These are phyloP conservation scores for Oncorhynchus gorbuscha DNA, from an alignment of 2,113 vertebrate species.

Conservation along the genomic window DNA sequence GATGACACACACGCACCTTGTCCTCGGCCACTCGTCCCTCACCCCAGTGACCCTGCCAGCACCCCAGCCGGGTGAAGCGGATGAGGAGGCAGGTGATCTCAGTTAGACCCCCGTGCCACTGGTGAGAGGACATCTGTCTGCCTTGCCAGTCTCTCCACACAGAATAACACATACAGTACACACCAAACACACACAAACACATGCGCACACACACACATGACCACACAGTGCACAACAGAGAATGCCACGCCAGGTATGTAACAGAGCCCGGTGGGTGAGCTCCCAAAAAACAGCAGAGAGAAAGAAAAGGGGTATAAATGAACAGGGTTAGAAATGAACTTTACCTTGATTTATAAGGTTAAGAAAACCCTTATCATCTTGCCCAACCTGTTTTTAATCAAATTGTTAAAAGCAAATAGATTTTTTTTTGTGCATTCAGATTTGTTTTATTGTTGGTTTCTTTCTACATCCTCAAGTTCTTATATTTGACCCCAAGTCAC, in stretches of 20 bases:
- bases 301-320: background rate
- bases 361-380: no score
- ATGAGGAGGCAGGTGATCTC: background rate
- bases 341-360: no score
- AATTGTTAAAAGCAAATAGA: no score
- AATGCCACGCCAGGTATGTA: background rate
- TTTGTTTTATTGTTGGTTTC: no score
- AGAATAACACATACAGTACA: background rate
- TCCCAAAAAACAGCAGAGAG: background rate
- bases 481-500: background rate
- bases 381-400: no score
- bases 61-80: conserved; percentile 9
- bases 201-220: background rate
- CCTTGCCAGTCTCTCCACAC: conserved; percentile 21
- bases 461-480: background rate
- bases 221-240: background rate
- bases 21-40: conserved; percentile 25
- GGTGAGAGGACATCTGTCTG: conserved; percentile 49
- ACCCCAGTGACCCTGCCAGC: conserved; percentile 14
- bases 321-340: no score
- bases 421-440: no score
- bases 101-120: conserved; percentile 14
- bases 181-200: background rate
- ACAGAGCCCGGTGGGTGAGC: background rate
- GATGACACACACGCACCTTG: background rate